Evolutionary conservation across 2,113 vertebrate genomes (phyloP), one percentile per base, ranked within the genome.

Genomic region (Dasyurus viverrinus): DNA sequence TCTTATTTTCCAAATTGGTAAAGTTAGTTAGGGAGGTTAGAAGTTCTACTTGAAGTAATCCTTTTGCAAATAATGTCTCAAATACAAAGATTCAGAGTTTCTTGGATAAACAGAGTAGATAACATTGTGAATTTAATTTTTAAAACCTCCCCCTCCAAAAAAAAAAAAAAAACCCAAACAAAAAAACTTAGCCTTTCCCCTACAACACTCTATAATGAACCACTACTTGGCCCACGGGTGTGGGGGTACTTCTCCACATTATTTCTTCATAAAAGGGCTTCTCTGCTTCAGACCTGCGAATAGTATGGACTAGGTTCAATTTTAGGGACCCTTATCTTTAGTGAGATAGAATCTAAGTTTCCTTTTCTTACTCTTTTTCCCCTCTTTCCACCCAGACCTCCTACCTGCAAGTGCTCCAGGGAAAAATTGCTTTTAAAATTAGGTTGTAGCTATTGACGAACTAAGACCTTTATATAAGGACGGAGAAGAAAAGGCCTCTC

Each of bases 181-280:
- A 27, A 9, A 0, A 22, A 8, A 23, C 30, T 90, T 10, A 11
- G 36, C 36, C n/a, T 92, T 36, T 84, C 48, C 26, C 54, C 25
- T 14, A 24, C 0, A 16, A 26, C 4, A 0, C 26, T 2, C 0
- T 19, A 10, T 68, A n/a, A 68, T n/a, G 30, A 68, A 68, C 19
- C 16, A 19, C 10, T 36, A 36, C 30, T 76, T 76, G 36, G 60
- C 12, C 60, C 30, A 60, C 36, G 57, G 27, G 11, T 11, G 2
- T 57, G 26, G 55, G 48, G 55, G 55, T 25, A 27, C 55, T 57
- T 25, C 8, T 27, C 25, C 27, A 30, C 6, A n/a, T 76, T 2
- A 76, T n/a, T 76, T 76, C 14, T 76, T n/a, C 4, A n/a, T 76
- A n/a, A n/a, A 76, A 30, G 10, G 36, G 36, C 23, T 36, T 10